These are phyloP conservation scores for Myotis brandtii DNA, from an alignment of 2,113 vertebrate species.

Conservation along the genomic window DNA sequence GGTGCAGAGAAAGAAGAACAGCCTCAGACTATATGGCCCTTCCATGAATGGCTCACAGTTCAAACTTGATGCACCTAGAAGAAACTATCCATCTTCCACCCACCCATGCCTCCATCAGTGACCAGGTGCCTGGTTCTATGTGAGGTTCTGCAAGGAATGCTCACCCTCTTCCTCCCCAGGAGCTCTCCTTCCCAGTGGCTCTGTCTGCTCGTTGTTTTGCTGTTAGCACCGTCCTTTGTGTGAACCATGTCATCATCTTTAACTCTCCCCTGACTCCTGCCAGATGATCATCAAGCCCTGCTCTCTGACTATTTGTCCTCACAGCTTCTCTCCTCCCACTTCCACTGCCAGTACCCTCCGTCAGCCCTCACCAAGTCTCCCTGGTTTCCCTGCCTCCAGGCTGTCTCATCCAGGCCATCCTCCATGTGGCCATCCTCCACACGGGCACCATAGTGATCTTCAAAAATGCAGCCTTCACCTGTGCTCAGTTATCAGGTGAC, in stretches of 20 bases:
- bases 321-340: background rate
- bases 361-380: background rate
- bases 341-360: background rate
- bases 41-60: background rate
- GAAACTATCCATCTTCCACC: background rate
- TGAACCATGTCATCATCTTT: conserved; percentile 25
- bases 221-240: background rate
- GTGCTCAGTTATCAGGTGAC: background rate
- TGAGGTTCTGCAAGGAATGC: background rate
- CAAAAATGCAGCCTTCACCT: background rate
- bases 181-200: background rate
- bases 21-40: background rate
- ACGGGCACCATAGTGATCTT: background rate
- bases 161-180: background rate
- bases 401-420: background rate
- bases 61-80: background rate
- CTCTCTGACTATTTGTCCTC: background rate
- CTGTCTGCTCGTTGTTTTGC: conserved; percentile 29
- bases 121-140: background rate
- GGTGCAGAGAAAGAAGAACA: background rate
- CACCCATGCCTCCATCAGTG: background rate
- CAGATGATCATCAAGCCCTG: background rate
- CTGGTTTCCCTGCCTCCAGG: conserved; percentile 14
- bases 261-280: background rate
- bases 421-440: background rate